phyloP scores from a whole-genome alignment of 2,113 vertebrate genomes.

The Semicossyphus pulcher region DNA sequence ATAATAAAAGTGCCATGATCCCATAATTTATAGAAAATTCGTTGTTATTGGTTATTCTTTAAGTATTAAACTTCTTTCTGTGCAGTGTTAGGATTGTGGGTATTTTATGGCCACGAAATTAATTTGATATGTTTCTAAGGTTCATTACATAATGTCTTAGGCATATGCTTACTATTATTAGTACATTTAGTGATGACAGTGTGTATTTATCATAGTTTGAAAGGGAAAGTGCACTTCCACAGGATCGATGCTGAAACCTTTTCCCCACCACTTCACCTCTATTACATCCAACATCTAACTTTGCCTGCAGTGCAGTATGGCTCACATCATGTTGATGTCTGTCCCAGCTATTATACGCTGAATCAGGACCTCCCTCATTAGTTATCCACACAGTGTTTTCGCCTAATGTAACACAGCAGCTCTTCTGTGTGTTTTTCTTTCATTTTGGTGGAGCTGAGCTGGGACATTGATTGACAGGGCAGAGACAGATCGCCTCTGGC shows the following conservation, averaged over 20 bases:
- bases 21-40: too few relatives aligned
- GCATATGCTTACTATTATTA: not conserved
- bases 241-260: not conserved
- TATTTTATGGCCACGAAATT: not conserved
- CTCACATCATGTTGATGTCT: not conserved
- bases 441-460: constrained; percentile 11
- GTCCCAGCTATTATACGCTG: not conserved
- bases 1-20: too few relatives aligned
- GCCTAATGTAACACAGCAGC: constrained; percentile 4
- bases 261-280: not conserved
- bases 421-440: constrained; percentile 25
- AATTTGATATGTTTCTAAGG: too few relatives aligned
- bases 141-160: not conserved
- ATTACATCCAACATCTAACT: not conserved
- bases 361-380: not conserved
- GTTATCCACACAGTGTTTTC: not conserved
- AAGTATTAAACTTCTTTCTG: not conserved
- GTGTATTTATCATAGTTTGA: too few relatives aligned
- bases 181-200: too few relatives aligned
- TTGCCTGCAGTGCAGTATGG: not conserved
- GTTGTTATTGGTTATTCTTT: not conserved
- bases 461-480: constrained; percentile 55
- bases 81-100: not conserved
- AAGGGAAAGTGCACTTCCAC: too few relatives aligned
- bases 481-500: constrained; percentile 36